These are phyloP conservation scores for Herminia tarsipennalis DNA, from an alignment of 2,888 invertebrate species.

Conservation along the genomic window DNA sequence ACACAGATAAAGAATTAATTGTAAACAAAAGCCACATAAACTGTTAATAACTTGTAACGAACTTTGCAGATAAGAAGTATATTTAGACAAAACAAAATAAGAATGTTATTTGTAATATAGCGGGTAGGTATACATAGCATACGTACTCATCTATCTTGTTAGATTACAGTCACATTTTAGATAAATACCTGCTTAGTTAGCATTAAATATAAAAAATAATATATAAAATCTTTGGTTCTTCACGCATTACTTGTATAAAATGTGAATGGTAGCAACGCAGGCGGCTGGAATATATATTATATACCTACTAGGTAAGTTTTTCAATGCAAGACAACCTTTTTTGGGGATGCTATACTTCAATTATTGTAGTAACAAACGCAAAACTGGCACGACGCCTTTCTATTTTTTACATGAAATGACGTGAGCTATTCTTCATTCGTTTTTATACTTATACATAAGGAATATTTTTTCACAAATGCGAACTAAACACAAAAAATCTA, in stretches of 20 bases:
- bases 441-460: constrained; percentile 18
- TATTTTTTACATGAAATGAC: constrained; percentile 36
- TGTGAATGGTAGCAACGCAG: too few relatives aligned
- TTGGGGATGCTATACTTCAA: constrained; percentile 31
- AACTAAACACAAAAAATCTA: too few relatives aligned
- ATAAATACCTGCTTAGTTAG: too few relatives aligned
- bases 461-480: constrained; percentile 12
- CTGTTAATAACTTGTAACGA: constrained; percentile 64
- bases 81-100: constrained; percentile 72
- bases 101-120: constrained; percentile 42
- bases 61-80: constrained; percentile 64
- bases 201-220: too few relatives aligned
- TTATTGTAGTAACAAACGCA: constrained; percentile 32
- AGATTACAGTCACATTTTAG: too few relatives aligned
- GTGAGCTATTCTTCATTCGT: constrained; percentile 27
- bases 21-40: constrained; percentile 75
- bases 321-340: too few relatives aligned
- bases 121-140: constrained; percentile 26
- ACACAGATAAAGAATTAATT: constrained; percentile 74
- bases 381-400: constrained; percentile 40
- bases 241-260: too few relatives aligned
- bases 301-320: too few relatives aligned
- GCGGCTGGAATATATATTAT: too few relatives aligned
- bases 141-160: too few relatives aligned
- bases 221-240: too few relatives aligned